Base-by-base conservation (phyloP, 1,140 invertebrate species). In the Drosophila novamexicana region DNA sequence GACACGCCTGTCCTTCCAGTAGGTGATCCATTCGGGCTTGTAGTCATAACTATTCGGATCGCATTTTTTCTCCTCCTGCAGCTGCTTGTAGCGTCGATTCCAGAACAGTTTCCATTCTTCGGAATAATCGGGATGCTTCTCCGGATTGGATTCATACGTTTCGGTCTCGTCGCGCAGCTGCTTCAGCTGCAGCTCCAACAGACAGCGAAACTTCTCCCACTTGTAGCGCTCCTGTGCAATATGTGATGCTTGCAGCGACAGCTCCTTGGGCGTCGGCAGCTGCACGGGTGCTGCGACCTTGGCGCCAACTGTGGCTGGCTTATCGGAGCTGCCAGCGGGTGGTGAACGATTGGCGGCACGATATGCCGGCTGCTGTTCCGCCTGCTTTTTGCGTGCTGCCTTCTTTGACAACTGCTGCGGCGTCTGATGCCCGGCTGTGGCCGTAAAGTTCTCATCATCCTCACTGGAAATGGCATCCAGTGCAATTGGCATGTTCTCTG, bases 71-170 rank as follows among this genome's bases (percentile, higher is more conserved):
- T 94, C 94, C 7, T 94, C 92, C 90, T 96, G 95, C 47, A 97
- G 93, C 90, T 97, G 96, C 89, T 97, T 97, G 85, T 97, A 97
- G 0, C 96, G 94, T 6, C 94, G 93, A 80, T 96, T 96, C 96
- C 96, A 97, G 85, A 97, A 97, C 82, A 95, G 95, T 82, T 97
- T 97, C 97, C 97, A 97, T 81, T 97, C 97, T 16, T 96, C 96
- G 0, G 96, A 95, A 85, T 97, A 97, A 6, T 95, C 93, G 0
- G 96, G 96, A 93, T 97, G 97, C 77, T 97, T 97, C 80, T 97
- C 96, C 0, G 97, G 97, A 91, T 96, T 96, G 78, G 96, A 95
- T 78, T 97, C 95, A 85, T 97, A 95, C 47, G 96, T 95, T 66
- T 95, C 95, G 1, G 96, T 94, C 77, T 92, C 94, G 76, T 93